These are phyloP conservation scores for Calameuta filiformis DNA, from an alignment of 2,888 invertebrate genomes.

Conservation along the genomic window DNA sequence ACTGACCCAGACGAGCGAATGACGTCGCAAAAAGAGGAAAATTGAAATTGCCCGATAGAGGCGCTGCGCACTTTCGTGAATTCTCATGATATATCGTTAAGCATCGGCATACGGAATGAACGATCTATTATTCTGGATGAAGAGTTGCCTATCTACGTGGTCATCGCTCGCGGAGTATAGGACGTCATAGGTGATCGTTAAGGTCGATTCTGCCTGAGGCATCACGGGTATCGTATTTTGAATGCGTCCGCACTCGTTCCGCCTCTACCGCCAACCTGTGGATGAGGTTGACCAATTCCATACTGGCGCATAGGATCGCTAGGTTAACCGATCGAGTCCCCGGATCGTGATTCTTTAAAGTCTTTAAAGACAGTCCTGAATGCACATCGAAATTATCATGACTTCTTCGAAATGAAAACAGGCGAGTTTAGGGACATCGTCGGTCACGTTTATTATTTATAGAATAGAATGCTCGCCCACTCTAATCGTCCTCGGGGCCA, in stretches of 20 bases:
- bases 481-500: slow-evolving; percentile 31
- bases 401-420: neutral
- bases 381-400: neutral
- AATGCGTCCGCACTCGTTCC: neutral
- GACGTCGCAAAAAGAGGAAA: neutral
- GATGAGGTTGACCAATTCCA: neutral
- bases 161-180: neutral
- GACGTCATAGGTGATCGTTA: neutral
- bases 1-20: neutral
- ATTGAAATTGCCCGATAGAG: neutral
- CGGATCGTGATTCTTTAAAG: neutral
- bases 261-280: neutral
- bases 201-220: neutral
- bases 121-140: neutral
- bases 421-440: neutral
- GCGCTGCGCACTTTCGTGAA: neutral
- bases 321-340: neutral
- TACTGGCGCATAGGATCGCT: neutral
- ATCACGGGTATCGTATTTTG: neutral
- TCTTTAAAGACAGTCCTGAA: neutral
- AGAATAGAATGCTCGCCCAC: slow-evolving; percentile 23
- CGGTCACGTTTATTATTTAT: slow-evolving; percentile 21
- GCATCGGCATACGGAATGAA: neutral
- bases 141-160: neutral
- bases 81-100: neutral